Conservation (phyloP, 2,888 invertebrate species). For the Himalopsyche kuldschensis region DNA sequence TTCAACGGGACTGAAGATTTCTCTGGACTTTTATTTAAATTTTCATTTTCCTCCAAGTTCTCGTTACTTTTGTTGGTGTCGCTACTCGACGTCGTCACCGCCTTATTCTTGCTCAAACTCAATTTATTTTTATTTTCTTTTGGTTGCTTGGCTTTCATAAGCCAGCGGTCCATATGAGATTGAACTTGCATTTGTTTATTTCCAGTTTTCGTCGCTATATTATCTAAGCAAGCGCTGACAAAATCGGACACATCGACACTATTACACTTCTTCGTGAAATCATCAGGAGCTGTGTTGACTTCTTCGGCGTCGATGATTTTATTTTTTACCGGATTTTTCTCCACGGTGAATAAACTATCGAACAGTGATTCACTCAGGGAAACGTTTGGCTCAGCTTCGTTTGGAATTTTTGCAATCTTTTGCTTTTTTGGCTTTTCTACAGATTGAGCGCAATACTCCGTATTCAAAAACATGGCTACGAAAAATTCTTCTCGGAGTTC, state of each 20-base stretch:
- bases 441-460: constrained; percentile 38
- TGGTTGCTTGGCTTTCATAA: constrained; percentile 52
- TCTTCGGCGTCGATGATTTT: constrained; percentile 11
- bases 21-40: not conserved
- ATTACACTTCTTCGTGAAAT: constrained; percentile 43
- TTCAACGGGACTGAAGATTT: constrained; percentile 14
- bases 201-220: constrained; percentile 57
- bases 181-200: constrained; percentile 56
- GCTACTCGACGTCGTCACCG: constrained; percentile 22
- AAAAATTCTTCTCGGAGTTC: constrained; percentile 62
- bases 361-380: constrained; percentile 56
- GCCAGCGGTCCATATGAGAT: constrained; percentile 59
- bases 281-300: not conserved
- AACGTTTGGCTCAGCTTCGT: constrained; percentile 44
- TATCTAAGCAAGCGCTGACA: constrained; percentile 56
- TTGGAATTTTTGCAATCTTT: constrained; percentile 47
- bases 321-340: constrained; percentile 45
- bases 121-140: constrained; percentile 31
- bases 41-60: constrained; percentile 3
- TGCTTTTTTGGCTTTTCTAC: constrained; percentile 42
- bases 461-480: constrained; percentile 21
- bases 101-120: constrained; percentile 22
- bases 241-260: constrained; percentile 56
- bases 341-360: constrained; percentile 55
- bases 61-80: not conserved